Evolutionary conservation across 2,113 vertebrate genomes (phyloP), one percentile per base, ranked within the genome.

Genomic region (Raphicerus campestris): DNA sequence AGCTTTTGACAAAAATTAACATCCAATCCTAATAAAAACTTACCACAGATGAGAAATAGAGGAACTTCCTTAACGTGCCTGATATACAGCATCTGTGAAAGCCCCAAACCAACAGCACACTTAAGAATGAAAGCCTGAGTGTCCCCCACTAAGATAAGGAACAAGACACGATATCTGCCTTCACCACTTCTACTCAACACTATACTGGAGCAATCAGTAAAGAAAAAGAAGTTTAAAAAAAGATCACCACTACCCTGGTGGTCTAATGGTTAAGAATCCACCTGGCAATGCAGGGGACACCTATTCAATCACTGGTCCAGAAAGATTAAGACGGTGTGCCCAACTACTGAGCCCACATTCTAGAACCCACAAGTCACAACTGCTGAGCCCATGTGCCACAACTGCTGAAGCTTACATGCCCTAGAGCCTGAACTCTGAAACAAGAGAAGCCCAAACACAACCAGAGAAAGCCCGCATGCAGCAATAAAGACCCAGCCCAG

Each of bases 1-100:
- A 89, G 26, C n/a, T 80, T n/a, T 82, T 87, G 24, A 87, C 42
- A 82, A 94, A 96, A 94, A 91, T 10, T 22, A 86, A 86, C 42
- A 49, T 45, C 32, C 56, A 85, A 80, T 16, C 28, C 89, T 70
- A 85, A 60, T 66, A 77, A 94, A 87, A 89, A 53, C 63, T 53
- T 86, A 10, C 16, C 73, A 22, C n/a, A 80, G 86, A 14, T 32
- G 39, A 89, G 53, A 86, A 73, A 80, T 2, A 55, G 30, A 84
- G 16, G 35, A 58, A 60, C 24, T 84, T 78, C 39, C 24, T 63
- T 56, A 92, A 81, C 9, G 28, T 19, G 22, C 16, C n/a, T 19
- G 28, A 55, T 24, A 73, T 0, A 47, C 1, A 20, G 11, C 22
- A 80, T 81, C 13, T 89, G 30, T 32, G 63, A 60, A 91, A 87